Conservation (phyloP, 1,140 invertebrate genomes). For the Agrypnia vestita region DNA sequence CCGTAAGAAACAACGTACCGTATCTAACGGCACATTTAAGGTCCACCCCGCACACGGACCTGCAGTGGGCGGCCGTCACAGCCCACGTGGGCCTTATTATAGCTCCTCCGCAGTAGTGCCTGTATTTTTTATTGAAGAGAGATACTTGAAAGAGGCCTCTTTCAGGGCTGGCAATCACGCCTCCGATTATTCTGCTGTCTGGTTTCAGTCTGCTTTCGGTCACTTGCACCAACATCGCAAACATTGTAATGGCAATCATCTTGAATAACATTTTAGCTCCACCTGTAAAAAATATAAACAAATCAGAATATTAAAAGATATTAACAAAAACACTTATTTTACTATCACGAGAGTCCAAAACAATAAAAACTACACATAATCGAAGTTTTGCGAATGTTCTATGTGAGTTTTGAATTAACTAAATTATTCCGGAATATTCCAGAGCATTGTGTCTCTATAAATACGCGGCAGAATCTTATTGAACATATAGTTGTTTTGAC, state of each 20-base stretch:
- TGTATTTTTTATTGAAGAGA: neutral
- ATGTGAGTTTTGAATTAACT: too few relatives aligned
- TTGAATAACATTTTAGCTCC: too few relatives aligned
- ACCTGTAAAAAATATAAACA: too few relatives aligned
- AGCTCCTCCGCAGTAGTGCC: slow-evolving; percentile 30
- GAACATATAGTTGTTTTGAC: too few relatives aligned
- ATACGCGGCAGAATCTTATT: too few relatives aligned
- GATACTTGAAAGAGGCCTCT: slow-evolving; percentile 17
- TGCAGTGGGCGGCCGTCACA: neutral
- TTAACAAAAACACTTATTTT: too few relatives aligned
- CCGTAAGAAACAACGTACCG: neutral
- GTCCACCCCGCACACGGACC: neutral
- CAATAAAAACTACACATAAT: too few relatives aligned
- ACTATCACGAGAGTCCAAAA: too few relatives aligned
- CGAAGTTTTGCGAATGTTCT: too few relatives aligned
- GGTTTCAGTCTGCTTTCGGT: neutral
- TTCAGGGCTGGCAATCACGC: neutral
- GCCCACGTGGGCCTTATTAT: slow-evolving; percentile 22
- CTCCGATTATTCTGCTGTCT: neutral
- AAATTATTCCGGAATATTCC: too few relatives aligned
- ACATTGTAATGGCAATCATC: neutral
- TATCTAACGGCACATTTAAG: slow-evolving; percentile 15
- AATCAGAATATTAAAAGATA: too few relatives aligned
- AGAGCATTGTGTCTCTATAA: too few relatives aligned
- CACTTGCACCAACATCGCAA: neutral